These are phyloP conservation scores for Cremastinae sp. DNA, from an alignment of 2,888 invertebrate genomes.

Conservation along the genomic window DNA sequence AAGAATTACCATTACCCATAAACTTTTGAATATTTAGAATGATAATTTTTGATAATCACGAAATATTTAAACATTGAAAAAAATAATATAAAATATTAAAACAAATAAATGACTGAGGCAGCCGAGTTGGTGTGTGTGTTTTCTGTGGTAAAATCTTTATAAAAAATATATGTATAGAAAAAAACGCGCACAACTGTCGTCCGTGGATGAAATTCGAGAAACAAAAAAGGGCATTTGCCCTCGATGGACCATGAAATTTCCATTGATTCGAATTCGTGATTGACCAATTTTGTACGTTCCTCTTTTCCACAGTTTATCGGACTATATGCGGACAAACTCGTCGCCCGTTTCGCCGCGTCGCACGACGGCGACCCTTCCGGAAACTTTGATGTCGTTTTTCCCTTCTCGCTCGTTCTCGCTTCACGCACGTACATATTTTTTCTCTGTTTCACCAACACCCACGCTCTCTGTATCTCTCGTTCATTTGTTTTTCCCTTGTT, in stretches of 20 bases:
- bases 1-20: too few species aligned
- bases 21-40: too few species aligned
- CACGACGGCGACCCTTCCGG: not conserved
- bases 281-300: constrained; percentile 7
- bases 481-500: not conserved
- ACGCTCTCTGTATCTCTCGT: constrained; percentile 2
- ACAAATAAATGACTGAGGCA: too few species aligned
- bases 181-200: not conserved
- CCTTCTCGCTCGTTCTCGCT: constrained; percentile 27
- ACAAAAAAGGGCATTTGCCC: constrained; percentile 25
- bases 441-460: constrained; percentile 6
- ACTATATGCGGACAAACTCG: not conserved
- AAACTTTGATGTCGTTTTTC: not conserved
- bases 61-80: too few species aligned
- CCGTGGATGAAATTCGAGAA: constrained; percentile 28
- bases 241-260: constrained; percentile 48
- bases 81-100: too few species aligned
- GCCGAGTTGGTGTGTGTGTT: too few species aligned
- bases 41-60: too few species aligned
- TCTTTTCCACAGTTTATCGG: not conserved
- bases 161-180: not conserved
- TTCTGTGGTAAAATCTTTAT: not conserved
- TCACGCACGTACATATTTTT: not conserved
- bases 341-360: not conserved
- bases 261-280: constrained; percentile 43